Base-by-base conservation (phyloP, 1,140 invertebrate genomes). In the Ganaspis sp. region DNA sequence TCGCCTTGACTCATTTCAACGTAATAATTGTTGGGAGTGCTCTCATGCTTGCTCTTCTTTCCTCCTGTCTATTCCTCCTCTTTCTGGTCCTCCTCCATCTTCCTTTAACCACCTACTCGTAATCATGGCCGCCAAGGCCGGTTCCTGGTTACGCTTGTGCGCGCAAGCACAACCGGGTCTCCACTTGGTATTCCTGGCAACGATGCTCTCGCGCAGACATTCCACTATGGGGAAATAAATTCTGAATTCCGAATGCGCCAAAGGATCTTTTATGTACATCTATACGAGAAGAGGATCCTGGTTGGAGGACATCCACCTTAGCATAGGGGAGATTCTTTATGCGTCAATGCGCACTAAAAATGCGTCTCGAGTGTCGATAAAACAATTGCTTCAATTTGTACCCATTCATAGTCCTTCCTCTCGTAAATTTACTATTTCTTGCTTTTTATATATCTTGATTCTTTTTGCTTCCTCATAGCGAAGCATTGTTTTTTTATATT, bases 141-240 rank as follows among this genome's bases (percentile, higher is more conserved):
- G 73, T 75, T 26, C 21, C 49, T 26, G 64, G 71, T 77, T 38
- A 70, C 72, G 70, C 54, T 69, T 34, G 38, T 38, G 71, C 45
- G 72, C 73, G 64, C 40, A 12, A 40, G n/a, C 45, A 49, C 45
- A 49, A 49, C 21, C 29, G 58, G 45, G 45, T 49, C 45, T 49
- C 45, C 17, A 72, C 42, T 85, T 80, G 77, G 76, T 85, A 85
- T 85, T 86, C 84, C 58, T 77, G 26, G 29, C 70, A 78, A 26
- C 38, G 74, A 42, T 53, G 79, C 69, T 64, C 75, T 84, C 83
- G 82, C 82, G 79, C 74, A 84, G 82, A 84, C 83, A 86, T 86
- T 84, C 72, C 84, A 71, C 37, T 42, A 69, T 64, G 75, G 58
- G 79, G 69, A 81, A 83, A 85, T 72, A 75, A 84, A 85, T 84